Conservation (phyloP, 2,113 vertebrate genomes). For the Hippoglossus stenolepis region DNA sequence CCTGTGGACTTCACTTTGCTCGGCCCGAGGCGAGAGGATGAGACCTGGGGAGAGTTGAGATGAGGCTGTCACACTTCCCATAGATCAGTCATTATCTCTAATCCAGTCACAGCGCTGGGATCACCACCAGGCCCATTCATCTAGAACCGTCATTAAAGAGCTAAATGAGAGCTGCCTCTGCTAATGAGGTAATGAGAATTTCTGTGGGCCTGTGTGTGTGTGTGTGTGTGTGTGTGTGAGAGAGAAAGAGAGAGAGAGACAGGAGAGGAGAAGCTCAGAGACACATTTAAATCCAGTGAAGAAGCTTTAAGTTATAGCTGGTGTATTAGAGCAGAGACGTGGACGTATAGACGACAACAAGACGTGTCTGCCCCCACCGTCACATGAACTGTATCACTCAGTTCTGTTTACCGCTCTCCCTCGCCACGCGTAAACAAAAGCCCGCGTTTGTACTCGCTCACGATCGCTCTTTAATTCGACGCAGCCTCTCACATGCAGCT, state of each 20-base stretch:
- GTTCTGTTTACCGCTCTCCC: constrained; percentile 73
- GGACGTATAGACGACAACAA: neutral
- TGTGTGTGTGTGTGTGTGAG: constrained; percentile 19
- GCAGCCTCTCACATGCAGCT: constrained; percentile 69
- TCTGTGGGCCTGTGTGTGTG: constrained; percentile 46
- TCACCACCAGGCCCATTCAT: constrained; percentile 80
- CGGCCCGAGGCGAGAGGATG: constrained; percentile 72
- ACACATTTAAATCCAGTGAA: constrained; percentile 23
- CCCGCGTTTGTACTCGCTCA: constrained; percentile 45
- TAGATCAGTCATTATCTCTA: constrained; percentile 83
- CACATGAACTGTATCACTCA: constrained; percentile 43
- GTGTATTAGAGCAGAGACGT: constrained; percentile 13
- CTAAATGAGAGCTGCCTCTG: constrained; percentile 81
- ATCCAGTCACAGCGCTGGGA: constrained; percentile 81
- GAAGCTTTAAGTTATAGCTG: neutral
- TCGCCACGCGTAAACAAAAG: constrained; percentile 76
- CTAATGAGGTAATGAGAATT: constrained; percentile 83
- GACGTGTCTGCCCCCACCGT: neutral
- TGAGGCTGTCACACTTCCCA: constrained; percentile 81
- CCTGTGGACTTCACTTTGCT: constrained; percentile 62
- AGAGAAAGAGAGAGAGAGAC: constrained; percentile 9
- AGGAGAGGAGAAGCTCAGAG: constrained; percentile 3
- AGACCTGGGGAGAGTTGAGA: constrained; percentile 84
- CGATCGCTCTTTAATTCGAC: constrained; percentile 77
- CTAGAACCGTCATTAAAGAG: constrained; percentile 81